Conservation (phyloP, 1,140 invertebrate genomes). For the Bombus fervidus region DNA sequence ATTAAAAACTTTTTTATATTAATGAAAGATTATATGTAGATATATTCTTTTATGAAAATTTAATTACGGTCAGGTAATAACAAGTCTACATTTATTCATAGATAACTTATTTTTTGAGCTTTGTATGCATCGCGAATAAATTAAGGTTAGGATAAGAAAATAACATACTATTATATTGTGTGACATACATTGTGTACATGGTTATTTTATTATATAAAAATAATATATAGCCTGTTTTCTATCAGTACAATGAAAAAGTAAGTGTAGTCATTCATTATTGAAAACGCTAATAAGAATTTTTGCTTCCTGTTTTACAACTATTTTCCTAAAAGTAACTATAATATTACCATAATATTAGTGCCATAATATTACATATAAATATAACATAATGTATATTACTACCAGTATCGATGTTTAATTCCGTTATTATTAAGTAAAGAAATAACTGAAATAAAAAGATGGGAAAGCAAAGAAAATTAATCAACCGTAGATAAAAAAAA, state of each 20-base stretch:
- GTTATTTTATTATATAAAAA: background rate
- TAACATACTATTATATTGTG: no score
- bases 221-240: background rate
- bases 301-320: background rate
- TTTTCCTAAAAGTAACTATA: background rate
- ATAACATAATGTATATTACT: background rate
- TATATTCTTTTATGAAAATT: background rate
- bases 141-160: background rate
- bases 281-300: background rate
- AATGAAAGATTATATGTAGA: background rate
- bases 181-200: background rate
- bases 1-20: background rate
- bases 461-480: conserved; percentile 5
- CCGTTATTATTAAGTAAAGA: background rate
- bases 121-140: background rate
- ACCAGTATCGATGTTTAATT: background rate
- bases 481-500: background rate
- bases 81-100: background rate
- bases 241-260: background rate
- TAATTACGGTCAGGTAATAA: background rate
- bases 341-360: no score
- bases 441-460: conserved; percentile 5
- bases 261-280: background rate
- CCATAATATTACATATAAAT: background rate
- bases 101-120: background rate